phyloP scores from a whole-genome alignment of 1,140 invertebrate genomes.

The Goniozus legneri region DNA sequence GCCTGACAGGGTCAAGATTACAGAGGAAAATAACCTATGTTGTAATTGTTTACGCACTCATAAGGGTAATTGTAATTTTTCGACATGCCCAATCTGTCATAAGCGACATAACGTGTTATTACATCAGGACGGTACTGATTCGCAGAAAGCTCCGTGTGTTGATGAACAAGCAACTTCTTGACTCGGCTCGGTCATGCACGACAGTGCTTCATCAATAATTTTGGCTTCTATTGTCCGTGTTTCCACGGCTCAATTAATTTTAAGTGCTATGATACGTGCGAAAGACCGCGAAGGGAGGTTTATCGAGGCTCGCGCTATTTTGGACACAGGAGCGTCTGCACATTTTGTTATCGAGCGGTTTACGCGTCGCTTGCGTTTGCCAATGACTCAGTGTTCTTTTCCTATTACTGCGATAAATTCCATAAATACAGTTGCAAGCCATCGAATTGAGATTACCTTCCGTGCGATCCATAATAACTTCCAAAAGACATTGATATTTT shows the following conservation, averaged over 20 bases:
- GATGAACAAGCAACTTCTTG: not conserved
- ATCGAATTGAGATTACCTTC: not conserved
- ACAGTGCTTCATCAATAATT: not conserved
- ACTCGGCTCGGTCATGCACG: not conserved
- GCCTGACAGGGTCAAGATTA: not conserved
- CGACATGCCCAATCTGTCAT: not conserved
- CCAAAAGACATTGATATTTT: constrained; percentile 8
- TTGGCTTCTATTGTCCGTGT: not conserved
- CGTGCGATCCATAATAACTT: constrained; percentile 4
- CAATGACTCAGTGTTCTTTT: not conserved
- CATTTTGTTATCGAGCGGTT: constrained; percentile 12
- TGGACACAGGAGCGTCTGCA: constrained; percentile 12
- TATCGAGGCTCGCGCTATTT: not conserved
- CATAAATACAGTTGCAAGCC: not conserved
- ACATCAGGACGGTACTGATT: not conserved
- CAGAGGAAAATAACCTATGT: not conserved
- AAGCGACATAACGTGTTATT: not conserved
- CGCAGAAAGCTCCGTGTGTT: not conserved
- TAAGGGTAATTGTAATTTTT: not conserved
- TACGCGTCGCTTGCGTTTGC: not conserved
- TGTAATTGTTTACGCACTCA: not conserved
- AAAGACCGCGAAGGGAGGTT: not conserved
- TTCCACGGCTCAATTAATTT: not conserved
- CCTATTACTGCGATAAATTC: constrained; percentile 1
- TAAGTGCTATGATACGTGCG: not conserved